Conservation (phyloP, 2,797 vertebrate species). For the Gadopsis marmoratus region DNA sequence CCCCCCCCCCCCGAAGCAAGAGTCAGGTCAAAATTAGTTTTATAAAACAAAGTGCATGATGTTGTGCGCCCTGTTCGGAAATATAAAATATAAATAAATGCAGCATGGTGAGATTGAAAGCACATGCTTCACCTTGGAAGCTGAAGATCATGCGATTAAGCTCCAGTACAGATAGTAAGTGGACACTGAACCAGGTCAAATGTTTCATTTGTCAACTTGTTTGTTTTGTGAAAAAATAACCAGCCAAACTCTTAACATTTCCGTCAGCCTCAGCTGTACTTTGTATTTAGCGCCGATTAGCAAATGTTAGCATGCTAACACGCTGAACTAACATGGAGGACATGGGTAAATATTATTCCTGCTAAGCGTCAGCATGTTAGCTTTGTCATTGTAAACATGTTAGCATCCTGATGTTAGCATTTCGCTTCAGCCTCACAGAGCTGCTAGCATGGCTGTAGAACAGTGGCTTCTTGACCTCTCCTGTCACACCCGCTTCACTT, state of each 20-base stretch:
- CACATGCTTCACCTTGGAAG: neutral
- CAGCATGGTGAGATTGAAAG: neutral
- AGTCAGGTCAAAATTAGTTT: conserved; percentile 16
- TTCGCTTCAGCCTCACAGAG: neutral
- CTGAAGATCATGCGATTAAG: neutral
- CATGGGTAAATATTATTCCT: neutral
- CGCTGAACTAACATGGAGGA: neutral
- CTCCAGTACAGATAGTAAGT: neutral
- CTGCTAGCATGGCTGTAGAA: neutral
- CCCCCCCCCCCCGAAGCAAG: too few relatives aligned
- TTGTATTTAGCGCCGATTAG: neutral
- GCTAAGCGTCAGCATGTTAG: neutral
- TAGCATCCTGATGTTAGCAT: neutral
- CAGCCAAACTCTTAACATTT: neutral
- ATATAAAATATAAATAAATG: conserved; percentile 3
- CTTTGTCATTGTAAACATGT: neutral
- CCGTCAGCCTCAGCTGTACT: neutral
- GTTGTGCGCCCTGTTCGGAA: neutral
- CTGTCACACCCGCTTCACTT: neutral
- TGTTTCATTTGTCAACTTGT: neutral
- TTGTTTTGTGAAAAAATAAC: neutral
- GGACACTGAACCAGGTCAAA: neutral
- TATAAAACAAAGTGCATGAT: conserved; percentile 21
- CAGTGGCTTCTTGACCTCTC: neutral
- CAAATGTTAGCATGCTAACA: conserved; percentile 2